Evolutionary conservation across 23 tunicate genomes (phyloP).

Genomic region (Aplidium turbinatum): DNA sequence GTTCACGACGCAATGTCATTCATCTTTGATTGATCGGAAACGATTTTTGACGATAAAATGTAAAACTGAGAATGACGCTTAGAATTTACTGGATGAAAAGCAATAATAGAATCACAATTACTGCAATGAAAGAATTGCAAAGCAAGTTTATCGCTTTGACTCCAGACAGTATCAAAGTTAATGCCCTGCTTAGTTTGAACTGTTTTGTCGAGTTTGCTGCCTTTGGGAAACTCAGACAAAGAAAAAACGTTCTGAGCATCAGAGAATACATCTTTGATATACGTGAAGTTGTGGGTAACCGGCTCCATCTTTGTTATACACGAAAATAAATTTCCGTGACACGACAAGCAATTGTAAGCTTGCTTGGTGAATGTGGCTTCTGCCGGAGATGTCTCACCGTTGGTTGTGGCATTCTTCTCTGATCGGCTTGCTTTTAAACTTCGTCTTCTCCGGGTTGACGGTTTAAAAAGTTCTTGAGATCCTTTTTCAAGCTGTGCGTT

Average conservation of each 20-base stretch:
- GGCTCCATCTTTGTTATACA: not conserved
- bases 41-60: not conserved
- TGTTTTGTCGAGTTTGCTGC: not conserved
- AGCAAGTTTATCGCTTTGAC: conserved; percentile 54
- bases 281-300: not conserved
- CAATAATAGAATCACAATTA: conserved; percentile 30
- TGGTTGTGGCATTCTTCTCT: not conserved
- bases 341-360: not conserved
- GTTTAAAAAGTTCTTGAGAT: conserved; percentile 15
- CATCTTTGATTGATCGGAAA: no score
- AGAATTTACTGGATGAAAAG: conserved; percentile 25
- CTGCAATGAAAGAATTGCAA: conserved; percentile 44
- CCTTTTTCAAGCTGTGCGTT: not conserved
- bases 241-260: not conserved
- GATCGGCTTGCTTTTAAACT: conserved; percentile 21
- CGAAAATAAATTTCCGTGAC: conserved; percentile 5
- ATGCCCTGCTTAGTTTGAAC: not conserved
- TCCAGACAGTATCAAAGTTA: conserved; percentile 46
- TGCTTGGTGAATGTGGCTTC: not conserved
- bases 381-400: no score
- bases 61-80: not conserved
- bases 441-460: conserved; percentile 22
- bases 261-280: conserved; percentile 9
- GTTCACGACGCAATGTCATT: no score
- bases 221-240: not conserved